Evolutionary conservation across 2,113 vertebrate species (phyloP), one percentile per base, ranked within the genome.

Genomic region (Dascyllus trimaculatus): DNA sequence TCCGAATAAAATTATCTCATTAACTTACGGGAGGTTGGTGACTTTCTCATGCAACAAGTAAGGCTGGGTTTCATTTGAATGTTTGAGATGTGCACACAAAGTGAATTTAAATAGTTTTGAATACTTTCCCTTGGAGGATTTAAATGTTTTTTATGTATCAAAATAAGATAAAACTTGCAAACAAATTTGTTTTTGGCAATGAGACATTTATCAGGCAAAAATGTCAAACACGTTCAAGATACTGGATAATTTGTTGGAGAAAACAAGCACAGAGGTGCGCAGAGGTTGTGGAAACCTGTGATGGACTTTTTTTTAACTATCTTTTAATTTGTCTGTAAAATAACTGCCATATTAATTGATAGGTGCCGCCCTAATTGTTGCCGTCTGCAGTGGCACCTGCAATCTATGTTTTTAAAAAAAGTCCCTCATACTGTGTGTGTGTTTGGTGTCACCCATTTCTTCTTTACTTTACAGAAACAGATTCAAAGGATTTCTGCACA

Each of bases 401-500:
- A 35, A 35, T 29, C 29, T 3, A 29, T 35, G 32, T 35, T 7
- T 35, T 8, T n/a, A n/a, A n/a, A 35, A 10, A 1, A 35, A 35
- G 9, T 43, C 14, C 11, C 40, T 57, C 11, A 76, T n/a, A n/a
- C 7, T 49, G 7, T 54, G 22, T 40, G 6, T 35, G 17, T 43
- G 6, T 61, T 38, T 68, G 32, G n/a, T n/a, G n/a, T n/a, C 18
- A 29, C 11, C 21, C n/a, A 2, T 10, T 38, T 73, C 9, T 43
- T 76, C 61, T n/a, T 24, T 35, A 35, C 32, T 21, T 38, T 71
- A 64, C 68, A 84, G 82, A 71, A 46, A 67, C 72, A 15, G 62
- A 2, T 45, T 70, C 61, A 52, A 48, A 8, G 38, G 21, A 53
- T 2, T 40, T 6, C 4, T 95, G 95, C 82, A 82, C 75, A 19